A percentile compares a stretch with the other conserved stretches of the same genome.
Conservation (phyloP, 35 echinoderm and acorn worm genomes). For the Ophiothrix spiculata region DNA sequence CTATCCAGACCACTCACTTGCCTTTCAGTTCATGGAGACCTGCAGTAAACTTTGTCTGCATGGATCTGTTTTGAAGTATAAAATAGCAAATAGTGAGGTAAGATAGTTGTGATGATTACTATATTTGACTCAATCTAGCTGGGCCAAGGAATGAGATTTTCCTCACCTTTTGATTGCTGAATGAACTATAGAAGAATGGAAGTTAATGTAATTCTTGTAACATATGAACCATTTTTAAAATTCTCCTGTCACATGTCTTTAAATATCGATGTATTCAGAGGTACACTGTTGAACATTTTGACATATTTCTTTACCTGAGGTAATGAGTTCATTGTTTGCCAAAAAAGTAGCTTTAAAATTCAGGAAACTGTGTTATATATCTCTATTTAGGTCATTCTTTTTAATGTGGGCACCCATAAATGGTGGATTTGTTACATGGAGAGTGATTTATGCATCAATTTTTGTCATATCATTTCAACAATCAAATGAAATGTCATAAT, state of each 20-base stretch:
- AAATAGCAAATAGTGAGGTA: conserved; percentile 15
- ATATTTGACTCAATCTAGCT: background rate
- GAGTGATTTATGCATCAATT: no score
- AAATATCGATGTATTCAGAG: background rate
- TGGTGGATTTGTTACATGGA: no score
- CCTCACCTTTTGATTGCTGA: background rate
- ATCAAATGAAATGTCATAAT: no score
- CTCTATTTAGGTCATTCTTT: no score
- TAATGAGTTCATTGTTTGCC: no score
- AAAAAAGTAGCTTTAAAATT: no score
- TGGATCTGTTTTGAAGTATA: background rate
- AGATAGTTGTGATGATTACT: background rate
- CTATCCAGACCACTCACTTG: conserved; percentile 2
- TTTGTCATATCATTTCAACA: no score
- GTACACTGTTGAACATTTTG: no score
- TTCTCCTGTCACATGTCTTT: background rate
- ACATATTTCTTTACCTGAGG: no score
- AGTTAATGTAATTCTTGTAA: background rate
- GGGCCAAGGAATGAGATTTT: background rate
- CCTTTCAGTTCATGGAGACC: conserved; percentile 21
- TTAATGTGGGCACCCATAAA: no score
- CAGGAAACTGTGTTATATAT: no score
- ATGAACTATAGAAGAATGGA: background rate
- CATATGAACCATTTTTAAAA: background rate
- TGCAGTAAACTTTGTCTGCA: conserved; percentile 6